Evolutionary conservation across 2,888 invertebrate genomes (phyloP).

Genomic region (Hydraecia micacea): DNA sequence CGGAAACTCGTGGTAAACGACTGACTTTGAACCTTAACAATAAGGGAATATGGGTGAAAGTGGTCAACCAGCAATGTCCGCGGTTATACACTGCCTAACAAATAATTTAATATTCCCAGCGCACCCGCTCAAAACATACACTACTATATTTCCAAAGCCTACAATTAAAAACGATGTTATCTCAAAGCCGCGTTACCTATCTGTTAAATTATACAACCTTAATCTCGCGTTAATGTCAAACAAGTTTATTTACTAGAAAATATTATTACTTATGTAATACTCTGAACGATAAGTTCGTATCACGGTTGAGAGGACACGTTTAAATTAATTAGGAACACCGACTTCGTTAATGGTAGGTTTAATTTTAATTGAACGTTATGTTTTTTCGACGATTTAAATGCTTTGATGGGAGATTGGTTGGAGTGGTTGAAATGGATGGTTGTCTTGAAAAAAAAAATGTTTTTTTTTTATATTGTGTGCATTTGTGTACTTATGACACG

Average conservation of each 20-base stretch:
- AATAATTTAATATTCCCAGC: neutral
- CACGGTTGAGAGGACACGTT: slow-evolving; percentile 40
- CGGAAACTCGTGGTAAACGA: neutral
- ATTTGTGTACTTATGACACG: neutral
- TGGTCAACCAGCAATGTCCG: neutral
- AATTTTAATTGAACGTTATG: slow-evolving; percentile 33
- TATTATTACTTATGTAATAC: slow-evolving; percentile 51
- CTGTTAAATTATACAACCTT: slow-evolving; percentile 67
- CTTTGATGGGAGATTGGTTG: neutral
- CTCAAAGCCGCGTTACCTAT: slow-evolving; percentile 67
- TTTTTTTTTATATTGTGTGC: no score
- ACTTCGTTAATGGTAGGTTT: slow-evolving; percentile 26
- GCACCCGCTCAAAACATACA: neutral
- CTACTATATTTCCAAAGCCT: slow-evolving; percentile 58
- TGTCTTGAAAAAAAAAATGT: no score
- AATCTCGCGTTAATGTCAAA: slow-evolving; percentile 51
- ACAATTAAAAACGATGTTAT: slow-evolving; percentile 71
- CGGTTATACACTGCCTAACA: neutral
- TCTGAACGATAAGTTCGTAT: slow-evolving; percentile 29
- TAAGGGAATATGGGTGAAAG: neutral
- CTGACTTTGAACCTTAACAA: neutral
- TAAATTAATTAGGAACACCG: slow-evolving; percentile 45
- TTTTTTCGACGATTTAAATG: slow-evolving; percentile 24
- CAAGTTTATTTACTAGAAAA: slow-evolving; percentile 59
- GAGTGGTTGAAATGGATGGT: slow-evolving; percentile 8